Base-by-base conservation (phyloP, 2,113 vertebrate genomes). In the Nicator chloris region DNA sequence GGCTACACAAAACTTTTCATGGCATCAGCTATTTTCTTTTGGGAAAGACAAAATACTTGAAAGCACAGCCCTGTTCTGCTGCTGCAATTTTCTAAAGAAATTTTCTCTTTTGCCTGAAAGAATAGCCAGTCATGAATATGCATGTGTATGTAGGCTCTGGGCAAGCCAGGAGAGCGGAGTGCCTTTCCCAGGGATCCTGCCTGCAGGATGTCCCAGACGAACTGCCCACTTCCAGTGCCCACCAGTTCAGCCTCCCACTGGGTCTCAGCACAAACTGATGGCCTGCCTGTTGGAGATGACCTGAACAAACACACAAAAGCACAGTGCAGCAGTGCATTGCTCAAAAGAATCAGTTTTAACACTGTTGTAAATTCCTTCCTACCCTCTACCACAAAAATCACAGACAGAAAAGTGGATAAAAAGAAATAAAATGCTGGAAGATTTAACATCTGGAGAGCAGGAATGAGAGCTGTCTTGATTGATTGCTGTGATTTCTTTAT, bases 21-120 rank as follows among this genome's bases (percentile, higher is more conserved):
- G 85, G 88, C 75, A 93, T 94, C 92, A 94, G 93, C 91, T 97
- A 84, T 96, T 96, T 97, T 93, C 93, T 94, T 90, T 81, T 82
- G 84, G 91, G 94, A 96, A 93, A 95, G 84, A 66, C 64, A 87
- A 82, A 92, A 85, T 70, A 93, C 83, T 92, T 96, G 80, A 92
- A 94, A 94, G 86, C 54, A 79, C 65, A 94, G 71, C 78, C 76
- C 64, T 82, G 65, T 77, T 95, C 78, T 90, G 69, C 80, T 93
- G 84, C 57, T 86, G 54, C 49, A 91, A 45, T 96, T 96, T 91
- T 90, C 85, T 83, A 96, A 90, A 88, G 94, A 95, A 91, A n/a
- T 94, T 87, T 89, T 93, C 66, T 92, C 68, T 91, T 91, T 93
- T 81, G 80, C 87, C 82, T 2, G 4, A 90, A 92, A 91, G 93